Base-by-base conservation (phyloP, 2,888 invertebrate species). In the Melanostoma mellinum region DNA sequence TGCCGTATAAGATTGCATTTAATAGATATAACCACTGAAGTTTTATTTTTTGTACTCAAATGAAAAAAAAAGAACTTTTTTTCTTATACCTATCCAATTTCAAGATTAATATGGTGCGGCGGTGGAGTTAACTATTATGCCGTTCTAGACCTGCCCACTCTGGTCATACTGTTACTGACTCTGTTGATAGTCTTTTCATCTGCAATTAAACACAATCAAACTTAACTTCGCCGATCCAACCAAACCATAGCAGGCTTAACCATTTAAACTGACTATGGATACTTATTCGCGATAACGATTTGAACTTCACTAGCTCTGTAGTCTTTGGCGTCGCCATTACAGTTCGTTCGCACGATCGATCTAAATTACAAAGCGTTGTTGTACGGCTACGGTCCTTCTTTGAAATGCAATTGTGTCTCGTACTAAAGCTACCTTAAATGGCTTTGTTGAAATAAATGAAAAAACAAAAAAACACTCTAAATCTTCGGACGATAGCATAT, bases 371-470 rank as follows among this genome's bases (percentile, higher is more conserved):
- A 38, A 53, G 36, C 35, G 20, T 10, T 6, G 56, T 46, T 9
- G 33, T 30, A 52, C 35, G n/a, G 4, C 36, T 35, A 35, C 38
- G 6, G 30, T 56, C 56, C 53, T 61, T 68, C 48, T 60, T 69
- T 48, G 6, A 69, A 48, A 61, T 48, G 20, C 42, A 61, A 40
- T 38, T 44, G 33, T 35, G 35, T 36, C 10, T 53, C 20, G 53
- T 72, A 72, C 52, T 63, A 53, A 38, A 9, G 36, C 36, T 55
- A 55, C 81, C 76, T 55, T 68, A 72, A 65, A 81, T 53, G 81
- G 81, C 40, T 46, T 56, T 63, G 33, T 69, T 73, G 35, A 52
- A 9, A 52, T 9, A 32, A 5, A 48, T 10, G 0, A 46, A 36
- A 20, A 8, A n/a, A 32, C 20, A 38, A 40, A 32, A 38, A 10